Conservation (phyloP, 37 sponge, comb jelly and placozoan species). For the Geodia barretti region DNA sequence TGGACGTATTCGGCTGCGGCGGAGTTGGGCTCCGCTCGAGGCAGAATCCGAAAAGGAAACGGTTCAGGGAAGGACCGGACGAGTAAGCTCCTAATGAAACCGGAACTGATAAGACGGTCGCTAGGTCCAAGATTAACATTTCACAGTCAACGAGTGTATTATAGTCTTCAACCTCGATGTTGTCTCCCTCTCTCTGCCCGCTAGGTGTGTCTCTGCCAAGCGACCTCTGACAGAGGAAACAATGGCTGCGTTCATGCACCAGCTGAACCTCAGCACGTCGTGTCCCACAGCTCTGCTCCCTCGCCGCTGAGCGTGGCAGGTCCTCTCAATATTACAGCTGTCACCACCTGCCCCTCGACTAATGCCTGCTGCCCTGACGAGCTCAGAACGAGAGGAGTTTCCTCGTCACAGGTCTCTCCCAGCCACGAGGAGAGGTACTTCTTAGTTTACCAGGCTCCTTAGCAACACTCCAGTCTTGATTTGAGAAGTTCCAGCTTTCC, state of each 20-base stretch:
- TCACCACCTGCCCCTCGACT: neutral
- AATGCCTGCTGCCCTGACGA: too few relatives aligned
- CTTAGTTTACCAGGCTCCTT: too few relatives aligned
- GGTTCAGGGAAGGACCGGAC: neutral
- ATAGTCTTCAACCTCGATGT: neutral
- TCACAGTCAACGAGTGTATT: neutral
- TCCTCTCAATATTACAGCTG: neutral
- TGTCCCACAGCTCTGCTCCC: neutral
- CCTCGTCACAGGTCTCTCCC: too few relatives aligned
- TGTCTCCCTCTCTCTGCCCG: neutral
- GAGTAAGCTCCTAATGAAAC: too few relatives aligned
- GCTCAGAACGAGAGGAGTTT: too few relatives aligned
- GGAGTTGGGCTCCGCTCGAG: neutral
- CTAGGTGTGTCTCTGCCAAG: slow-evolving; percentile 19
- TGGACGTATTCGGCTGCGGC: neutral
- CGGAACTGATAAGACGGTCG: too few relatives aligned
- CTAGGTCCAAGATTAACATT: too few relatives aligned
- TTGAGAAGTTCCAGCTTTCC: too few relatives aligned
- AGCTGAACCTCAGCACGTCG: slow-evolving; percentile 21
- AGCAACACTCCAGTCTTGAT: too few relatives aligned
- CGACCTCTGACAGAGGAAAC: slow-evolving; percentile 42
- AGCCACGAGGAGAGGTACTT: too few relatives aligned
- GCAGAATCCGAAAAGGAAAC: neutral
- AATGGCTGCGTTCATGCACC: slow-evolving; percentile 36
- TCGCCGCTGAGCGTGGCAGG: neutral